Evolutionary conservation across 2,113 vertebrate species (phyloP).

Genomic region (Todiramphus saurophagus): DNA sequence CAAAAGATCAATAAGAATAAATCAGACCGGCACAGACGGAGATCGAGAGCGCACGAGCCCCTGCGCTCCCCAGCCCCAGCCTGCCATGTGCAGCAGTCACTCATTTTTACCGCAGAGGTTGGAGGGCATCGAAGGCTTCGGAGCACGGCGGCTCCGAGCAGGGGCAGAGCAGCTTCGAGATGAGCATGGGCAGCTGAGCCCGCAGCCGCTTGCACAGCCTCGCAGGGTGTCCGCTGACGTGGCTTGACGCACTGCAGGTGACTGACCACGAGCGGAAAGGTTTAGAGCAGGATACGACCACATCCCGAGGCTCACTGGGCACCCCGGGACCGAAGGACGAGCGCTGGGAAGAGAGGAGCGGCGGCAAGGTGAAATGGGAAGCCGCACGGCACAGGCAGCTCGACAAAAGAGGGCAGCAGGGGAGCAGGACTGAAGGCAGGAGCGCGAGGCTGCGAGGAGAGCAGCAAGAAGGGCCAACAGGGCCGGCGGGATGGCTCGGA

Average conservation of each 20-base stretch:
- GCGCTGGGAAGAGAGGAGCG: not conserved
- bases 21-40: slow-evolving; percentile 17
- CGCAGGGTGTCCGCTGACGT: not conserved
- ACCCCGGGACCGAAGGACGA: not conserved
- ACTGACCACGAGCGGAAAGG: not conserved
- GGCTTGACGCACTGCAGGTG: rapidly evolving
- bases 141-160: not conserved
- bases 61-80: not conserved
- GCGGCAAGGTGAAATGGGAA: not conserved
- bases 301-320: rapidly evolving
- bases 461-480: not conserved
- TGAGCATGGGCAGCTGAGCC: not conserved
- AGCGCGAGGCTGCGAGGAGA: rapidly evolving
- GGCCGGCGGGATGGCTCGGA: not conserved
- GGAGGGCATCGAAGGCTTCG: not conserved
- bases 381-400: not conserved
- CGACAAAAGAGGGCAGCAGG: not conserved
- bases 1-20: slow-evolving; percentile 55
- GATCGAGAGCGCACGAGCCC: not conserved
- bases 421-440: not conserved
- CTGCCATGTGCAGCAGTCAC: not conserved
- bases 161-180: not conserved
- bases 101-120: slow-evolving; percentile 23
- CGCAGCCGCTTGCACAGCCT: rapidly evolving
- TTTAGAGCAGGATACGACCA: rapidly evolving